Evolutionary conservation across 2,113 vertebrate species (phyloP), one percentile per base, ranked within the genome.

Genomic region (Cyanoderma ruficeps): DNA sequence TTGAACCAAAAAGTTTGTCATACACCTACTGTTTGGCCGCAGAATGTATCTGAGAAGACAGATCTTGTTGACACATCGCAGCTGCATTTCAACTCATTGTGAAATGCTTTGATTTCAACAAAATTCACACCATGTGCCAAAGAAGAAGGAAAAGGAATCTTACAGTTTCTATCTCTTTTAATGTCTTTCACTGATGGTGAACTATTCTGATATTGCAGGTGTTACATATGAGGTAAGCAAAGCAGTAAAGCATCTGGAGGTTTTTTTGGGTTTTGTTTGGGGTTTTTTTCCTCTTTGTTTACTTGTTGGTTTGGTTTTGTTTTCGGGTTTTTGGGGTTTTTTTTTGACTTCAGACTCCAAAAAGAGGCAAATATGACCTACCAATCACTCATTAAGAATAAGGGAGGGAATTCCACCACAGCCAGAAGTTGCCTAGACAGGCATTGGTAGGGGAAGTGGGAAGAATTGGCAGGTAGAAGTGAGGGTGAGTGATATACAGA

Each of bases 21-120:
- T 69, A 91, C 75, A 93, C 96, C 97, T 97, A 94, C 95, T 84
- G 76, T 79, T 97, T 97, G 96, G 96, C 97, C 96, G 80, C 46
- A 92, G 92, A 82, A 95, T 81, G 12, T 64, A 96, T 44, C 18
- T 39, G 49, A 85, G 91, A 94, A 95, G 87, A 96, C 84, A 92
- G 93, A 96, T 93, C 93, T 94, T 94, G 85, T 95, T 98, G 97
- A 96, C 95, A 96, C 16, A 78, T 94, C 5, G 3, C 83, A 86
- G 92, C 94, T 95, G 96, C 89, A 96, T 68, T 79, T 95, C 85
- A 94, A 68, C 44, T 96, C 39, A 67, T 93, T 96, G 96, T 94
- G 91, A 97, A 95, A 95, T 85, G 64, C 85, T 97, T 96, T 95
- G 93, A 97, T 71, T 96, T 95, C 92, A 96, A 93, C 91, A 96